A percentile compares a stretch with the other conserved stretches of the same genome.
phyloP scores from a whole-genome alignment of 1,140 invertebrate genomes.

The Eurosta solidaginis region DNA sequence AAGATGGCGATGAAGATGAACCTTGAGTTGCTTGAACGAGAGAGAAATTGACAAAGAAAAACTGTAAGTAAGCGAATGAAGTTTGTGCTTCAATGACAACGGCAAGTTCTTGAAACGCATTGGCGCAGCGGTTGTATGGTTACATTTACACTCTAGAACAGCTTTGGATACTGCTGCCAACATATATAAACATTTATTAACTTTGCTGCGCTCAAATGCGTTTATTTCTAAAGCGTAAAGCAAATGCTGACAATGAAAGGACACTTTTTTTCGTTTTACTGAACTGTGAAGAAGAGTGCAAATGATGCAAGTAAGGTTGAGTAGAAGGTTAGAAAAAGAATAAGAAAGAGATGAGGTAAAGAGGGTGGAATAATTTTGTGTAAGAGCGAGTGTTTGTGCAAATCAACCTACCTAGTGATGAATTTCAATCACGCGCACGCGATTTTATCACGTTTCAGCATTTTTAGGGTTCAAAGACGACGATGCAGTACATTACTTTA shows the following conservation, averaged over 20 bases:
- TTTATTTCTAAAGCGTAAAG: not conserved
- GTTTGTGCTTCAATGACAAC: not conserved
- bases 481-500: not conserved
- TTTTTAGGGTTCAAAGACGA: no score
- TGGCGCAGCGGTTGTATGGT: no score
- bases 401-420: not conserved
- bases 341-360: not conserved
- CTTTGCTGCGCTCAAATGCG: not conserved
- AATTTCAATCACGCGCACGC: conserved; percentile 22
- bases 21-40: not conserved
- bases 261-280: not conserved
- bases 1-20: not conserved
- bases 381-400: not conserved
- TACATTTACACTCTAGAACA: no score
- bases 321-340: not conserved
- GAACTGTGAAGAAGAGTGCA: not conserved
- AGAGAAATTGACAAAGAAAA: not conserved
- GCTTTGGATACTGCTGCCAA: not conserved
- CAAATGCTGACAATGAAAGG: not conserved
- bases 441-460: conserved; percentile 22
- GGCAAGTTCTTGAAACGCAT: not conserved
- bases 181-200: not conserved
- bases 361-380: not conserved
- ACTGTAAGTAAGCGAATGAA: not conserved
- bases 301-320: not conserved